Percentiles rank a stretch among this genome's conserved stretches.
These are phyloP conservation scores for Serrognathus titanus DNA, from an alignment of 2,888 invertebrate species.

Conservation along the genomic window DNA sequence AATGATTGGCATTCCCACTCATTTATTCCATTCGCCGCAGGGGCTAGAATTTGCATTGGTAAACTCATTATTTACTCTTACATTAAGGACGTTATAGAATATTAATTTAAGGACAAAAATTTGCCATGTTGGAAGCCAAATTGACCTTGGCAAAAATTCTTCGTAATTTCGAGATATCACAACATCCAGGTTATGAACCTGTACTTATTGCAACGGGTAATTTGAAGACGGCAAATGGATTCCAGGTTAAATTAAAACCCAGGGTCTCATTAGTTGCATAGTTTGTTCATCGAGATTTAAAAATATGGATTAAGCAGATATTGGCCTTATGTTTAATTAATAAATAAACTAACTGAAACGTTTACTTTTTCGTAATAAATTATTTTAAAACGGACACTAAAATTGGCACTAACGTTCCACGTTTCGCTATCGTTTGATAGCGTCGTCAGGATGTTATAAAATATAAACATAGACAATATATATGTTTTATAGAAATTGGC, in stretches of 20 bases:
- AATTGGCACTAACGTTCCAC: no score
- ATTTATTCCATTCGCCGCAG: conserved; percentile 4
- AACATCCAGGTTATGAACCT: conserved; percentile 4
- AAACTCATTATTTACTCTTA: background rate
- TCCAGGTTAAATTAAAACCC: conserved; percentile 8
- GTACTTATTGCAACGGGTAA: conserved; percentile 1
- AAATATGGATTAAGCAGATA: no score
- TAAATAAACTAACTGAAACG: no score
- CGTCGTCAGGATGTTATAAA: no score
- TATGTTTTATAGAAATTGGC: no score
- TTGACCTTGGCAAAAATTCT: background rate
- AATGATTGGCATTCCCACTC: no score
- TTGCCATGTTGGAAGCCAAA: background rate
- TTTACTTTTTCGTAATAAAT: no score
- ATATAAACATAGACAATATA: no score
- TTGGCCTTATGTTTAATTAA: no score
- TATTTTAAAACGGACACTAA: no score
- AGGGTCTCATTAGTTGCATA: background rate
- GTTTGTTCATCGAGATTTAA: no score
- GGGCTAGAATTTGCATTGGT: conserved; percentile 14
- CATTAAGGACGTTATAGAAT: background rate
- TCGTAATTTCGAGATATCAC: conserved; percentile 9
- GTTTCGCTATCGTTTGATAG: no score
- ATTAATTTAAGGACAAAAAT: background rate
- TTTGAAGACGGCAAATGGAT: conserved; percentile 14